These are phyloP conservation scores for Mastomys natalensis DNA, from an alignment of 2,113 vertebrate species.

Conservation along the genomic window DNA sequence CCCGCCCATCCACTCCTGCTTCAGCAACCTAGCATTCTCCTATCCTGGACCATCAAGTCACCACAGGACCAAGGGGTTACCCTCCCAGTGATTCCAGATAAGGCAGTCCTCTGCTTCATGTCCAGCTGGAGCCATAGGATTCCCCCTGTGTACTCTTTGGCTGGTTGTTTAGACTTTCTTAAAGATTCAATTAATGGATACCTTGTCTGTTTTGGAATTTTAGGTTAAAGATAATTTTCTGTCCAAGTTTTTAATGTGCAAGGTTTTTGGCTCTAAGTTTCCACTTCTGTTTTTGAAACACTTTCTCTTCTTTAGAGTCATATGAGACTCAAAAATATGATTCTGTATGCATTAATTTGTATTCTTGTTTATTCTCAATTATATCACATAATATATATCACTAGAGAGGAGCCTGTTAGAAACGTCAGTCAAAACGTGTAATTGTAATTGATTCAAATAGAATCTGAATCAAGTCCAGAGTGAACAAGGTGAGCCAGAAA, in stretches of 20 bases:
- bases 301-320: background rate
- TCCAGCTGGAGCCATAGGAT: too few relatives aligned
- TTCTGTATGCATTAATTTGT: background rate
- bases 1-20: too few relatives aligned
- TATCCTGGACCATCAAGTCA: too few relatives aligned
- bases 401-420: background rate
- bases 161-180: background rate
- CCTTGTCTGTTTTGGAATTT: background rate
- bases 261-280: background rate
- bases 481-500: background rate
- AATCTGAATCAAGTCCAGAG: background rate
- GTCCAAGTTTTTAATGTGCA: background rate
- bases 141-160: too few relatives aligned
- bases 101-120: too few relatives aligned
- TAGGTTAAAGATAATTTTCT: background rate
- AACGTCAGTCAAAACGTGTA: background rate
- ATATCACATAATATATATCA: background rate
- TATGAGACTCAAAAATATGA: background rate
- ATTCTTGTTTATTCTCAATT: background rate
- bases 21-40: too few relatives aligned
- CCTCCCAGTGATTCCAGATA: too few relatives aligned
- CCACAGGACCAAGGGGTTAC: too few relatives aligned
- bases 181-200: background rate
- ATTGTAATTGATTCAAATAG: background rate
- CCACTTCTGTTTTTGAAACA: background rate